Percentiles rank a stretch among this genome's conserved stretches.
Conservation (phyloP, 2,888 invertebrate genomes). For the Ceraclea dissimilis region DNA sequence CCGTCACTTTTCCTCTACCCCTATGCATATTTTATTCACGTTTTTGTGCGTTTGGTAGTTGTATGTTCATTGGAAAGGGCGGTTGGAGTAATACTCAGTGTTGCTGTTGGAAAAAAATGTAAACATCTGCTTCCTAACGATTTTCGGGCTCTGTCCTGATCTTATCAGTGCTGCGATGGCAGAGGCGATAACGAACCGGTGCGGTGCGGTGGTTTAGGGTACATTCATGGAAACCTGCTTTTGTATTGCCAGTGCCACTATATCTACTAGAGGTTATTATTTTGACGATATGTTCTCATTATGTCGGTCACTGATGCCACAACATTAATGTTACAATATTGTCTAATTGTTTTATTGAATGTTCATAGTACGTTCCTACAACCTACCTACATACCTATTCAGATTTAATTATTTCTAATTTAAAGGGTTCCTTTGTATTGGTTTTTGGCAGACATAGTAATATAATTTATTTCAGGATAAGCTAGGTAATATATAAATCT, state of each 20-base stretch:
- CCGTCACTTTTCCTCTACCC: constrained; percentile 20
- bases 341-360: constrained; percentile 7
- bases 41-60: not conserved
- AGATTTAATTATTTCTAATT: not conserved
- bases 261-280: not conserved
- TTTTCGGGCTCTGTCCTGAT: constrained; percentile 24
- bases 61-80: constrained; percentile 4
- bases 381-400: not conserved
- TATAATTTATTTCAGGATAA: too few relatives aligned
- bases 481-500: too few relatives aligned
- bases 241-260: not conserved
- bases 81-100: constrained; percentile 10
- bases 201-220: constrained; percentile 28
- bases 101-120: constrained; percentile 19
- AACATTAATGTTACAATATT: not conserved
- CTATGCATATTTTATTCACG: constrained; percentile 5
- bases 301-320: constrained; percentile 3
- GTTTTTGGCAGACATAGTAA: too few relatives aligned
- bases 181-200: constrained; percentile 28
- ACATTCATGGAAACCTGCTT: constrained; percentile 6
- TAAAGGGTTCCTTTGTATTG: too few relatives aligned
- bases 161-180: constrained; percentile 23
- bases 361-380: not conserved
- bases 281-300: constrained; percentile 11
- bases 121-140: constrained; percentile 25